Percentiles rank a stretch among this genome's conserved stretches.
These are phyloP conservation scores for Halichoeres trimaculatus DNA, from an alignment of 2,113 vertebrate species.

Conservation along the genomic window DNA sequence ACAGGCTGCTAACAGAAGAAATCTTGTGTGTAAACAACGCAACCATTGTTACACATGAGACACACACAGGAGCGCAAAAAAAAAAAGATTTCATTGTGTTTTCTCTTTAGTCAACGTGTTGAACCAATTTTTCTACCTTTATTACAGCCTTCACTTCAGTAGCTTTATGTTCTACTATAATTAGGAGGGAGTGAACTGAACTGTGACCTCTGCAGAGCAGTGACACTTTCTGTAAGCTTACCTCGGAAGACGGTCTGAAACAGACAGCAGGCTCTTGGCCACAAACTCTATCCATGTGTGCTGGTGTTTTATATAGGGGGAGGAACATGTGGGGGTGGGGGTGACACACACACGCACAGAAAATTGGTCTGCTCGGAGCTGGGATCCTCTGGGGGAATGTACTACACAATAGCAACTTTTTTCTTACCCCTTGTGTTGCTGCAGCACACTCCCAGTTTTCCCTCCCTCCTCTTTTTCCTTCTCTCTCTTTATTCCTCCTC, in stretches of 20 bases:
- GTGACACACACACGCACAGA: not conserved
- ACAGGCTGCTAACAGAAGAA: no score
- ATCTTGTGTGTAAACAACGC: no score
- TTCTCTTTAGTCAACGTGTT: no score
- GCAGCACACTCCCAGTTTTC: slow-evolving; percentile 25
- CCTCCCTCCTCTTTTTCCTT: slow-evolving; percentile 18
- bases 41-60: no score
- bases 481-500: slow-evolving; percentile 33
- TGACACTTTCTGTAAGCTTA: slow-evolving; percentile 6
- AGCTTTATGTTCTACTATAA: not conserved
- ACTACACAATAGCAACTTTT: slow-evolving; percentile 65
- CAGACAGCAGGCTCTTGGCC: slow-evolving; percentile 30
- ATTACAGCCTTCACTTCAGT: not conserved
- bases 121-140: not conserved
- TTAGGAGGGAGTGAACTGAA: not conserved
- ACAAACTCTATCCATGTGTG: slow-evolving; percentile 75
- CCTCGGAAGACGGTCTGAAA: slow-evolving; percentile 19
- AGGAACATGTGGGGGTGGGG: not conserved
- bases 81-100: no score
- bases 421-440: slow-evolving; percentile 37
- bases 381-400: slow-evolving; percentile 59
- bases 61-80: no score
- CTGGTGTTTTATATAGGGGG: slow-evolving; percentile 59
- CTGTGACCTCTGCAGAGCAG: not conserved
- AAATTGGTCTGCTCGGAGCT: slow-evolving; percentile 30